Evolutionary conservation across 2,888 invertebrate species (phyloP), one percentile per base, ranked within the genome.

Genomic region (Drosophila kuntzei): DNA sequence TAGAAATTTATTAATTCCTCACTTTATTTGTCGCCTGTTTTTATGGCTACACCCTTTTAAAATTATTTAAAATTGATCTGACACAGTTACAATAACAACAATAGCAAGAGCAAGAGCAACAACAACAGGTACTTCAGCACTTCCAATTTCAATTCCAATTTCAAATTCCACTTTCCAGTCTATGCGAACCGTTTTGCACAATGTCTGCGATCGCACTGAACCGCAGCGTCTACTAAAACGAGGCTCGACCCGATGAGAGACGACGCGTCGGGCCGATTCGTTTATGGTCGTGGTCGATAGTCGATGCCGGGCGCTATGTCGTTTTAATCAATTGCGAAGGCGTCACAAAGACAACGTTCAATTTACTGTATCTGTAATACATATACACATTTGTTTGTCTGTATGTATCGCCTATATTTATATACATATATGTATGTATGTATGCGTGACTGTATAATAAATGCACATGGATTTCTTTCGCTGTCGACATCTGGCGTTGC

Each of bases 191-290:
- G 88, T 72, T 77, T 67, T 72, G 73, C 62, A 76, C 84, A 82
- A 89, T 76, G 89, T 76, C 84, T 89, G 80, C 78, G 89, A 89
- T 85, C 89, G 72, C 69, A 89, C 88, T 88, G 81, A 81, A 64
- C 46, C 50, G 47, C 69, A 43, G 12, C 53, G 50, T 25, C 55
- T 39, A 54, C 63, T 18, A 49, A 51, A 50, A 43, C 72, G 59
- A 51, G 32, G 43, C 22, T 32, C 50, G 54, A 46, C 55, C 16
- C 47, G 43, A 43, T 9, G 25, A 14, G 1, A n/a, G 18, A 22
- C 44, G 41, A 22, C 41, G 16, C 49, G 16, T 29, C n/a, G 9
- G n/a, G 14, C 12, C 53, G 54, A 43, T 14, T 55, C 54, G 54
- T 54, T 43, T 54, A 20, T 54, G 32, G 39, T 25, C 47, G 39